These are phyloP conservation scores for Channa maculata DNA, from an alignment of 2,113 vertebrate genomes.

Conservation along the genomic window DNA sequence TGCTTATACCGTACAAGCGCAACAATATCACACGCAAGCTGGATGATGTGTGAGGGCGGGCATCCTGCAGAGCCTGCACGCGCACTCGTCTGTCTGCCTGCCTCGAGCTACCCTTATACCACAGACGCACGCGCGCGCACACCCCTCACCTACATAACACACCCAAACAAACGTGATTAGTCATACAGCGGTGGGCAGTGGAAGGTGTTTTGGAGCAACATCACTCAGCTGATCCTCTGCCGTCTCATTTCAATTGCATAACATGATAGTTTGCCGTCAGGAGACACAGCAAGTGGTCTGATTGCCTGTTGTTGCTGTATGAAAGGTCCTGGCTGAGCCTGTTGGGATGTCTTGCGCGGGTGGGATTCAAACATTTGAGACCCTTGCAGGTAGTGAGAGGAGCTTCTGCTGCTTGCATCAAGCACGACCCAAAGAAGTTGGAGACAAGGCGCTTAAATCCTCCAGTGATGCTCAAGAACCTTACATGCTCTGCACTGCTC, in stretches of 20 bases:
- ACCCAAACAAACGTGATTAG: constrained; percentile 40
- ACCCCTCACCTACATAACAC: constrained; percentile 18
- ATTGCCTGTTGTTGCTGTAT: constrained; percentile 49
- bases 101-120: constrained; percentile 17
- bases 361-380: constrained; percentile 9
- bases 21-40: constrained; percentile 1
- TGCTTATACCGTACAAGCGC: not conserved
- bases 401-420: constrained; percentile 1
- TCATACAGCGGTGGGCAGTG: constrained; percentile 43
- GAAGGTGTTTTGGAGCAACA: constrained; percentile 21
- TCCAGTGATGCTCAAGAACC: no score
- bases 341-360: constrained; percentile 25
- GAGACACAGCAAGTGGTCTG: constrained; percentile 25
- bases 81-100: constrained; percentile 15
- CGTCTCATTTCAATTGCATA: constrained; percentile 42
- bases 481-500: no score
- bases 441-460: no score
- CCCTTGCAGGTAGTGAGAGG: not conserved
- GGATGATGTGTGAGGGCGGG: constrained; percentile 30
- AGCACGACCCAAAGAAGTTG: not conserved
- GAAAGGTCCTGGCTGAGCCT: constrained; percentile 31
- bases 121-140: not conserved
- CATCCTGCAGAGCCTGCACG: constrained; percentile 44
- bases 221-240: constrained; percentile 27
- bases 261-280: constrained; percentile 11